Percentiles rank a stretch among this genome's conserved stretches.
Evolutionary conservation across 2,888 invertebrate species (phyloP).

Genomic region (Peribatodes rhomboidaria): DNA sequence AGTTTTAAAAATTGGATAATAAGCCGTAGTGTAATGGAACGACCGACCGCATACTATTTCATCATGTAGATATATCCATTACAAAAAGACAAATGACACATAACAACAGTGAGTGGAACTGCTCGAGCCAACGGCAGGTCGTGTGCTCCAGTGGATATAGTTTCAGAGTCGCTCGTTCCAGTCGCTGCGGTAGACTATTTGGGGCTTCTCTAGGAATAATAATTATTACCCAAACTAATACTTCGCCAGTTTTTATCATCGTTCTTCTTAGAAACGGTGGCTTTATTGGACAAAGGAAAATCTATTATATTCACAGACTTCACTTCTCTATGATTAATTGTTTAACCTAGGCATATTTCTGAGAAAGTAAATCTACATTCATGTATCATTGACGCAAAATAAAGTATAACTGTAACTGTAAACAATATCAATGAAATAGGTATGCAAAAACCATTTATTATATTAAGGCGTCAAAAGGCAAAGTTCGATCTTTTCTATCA

Average conservation of each 20-base stretch:
- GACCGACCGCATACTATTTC: background rate
- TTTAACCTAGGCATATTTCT: background rate
- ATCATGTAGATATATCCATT: background rate
- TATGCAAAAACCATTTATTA: too few species aligned
- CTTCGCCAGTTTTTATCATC: conserved; percentile 57
- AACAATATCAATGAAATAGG: too few species aligned
- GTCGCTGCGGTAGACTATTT: conserved; percentile 42
- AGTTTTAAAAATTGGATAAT: background rate
- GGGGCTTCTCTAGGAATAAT: conserved; percentile 45
- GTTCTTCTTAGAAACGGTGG: conserved; percentile 77
- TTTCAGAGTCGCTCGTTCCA: background rate
- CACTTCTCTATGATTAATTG: background rate
- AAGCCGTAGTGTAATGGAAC: conserved; percentile 1
- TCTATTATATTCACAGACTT: conserved; percentile 4
- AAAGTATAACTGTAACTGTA: too few species aligned
- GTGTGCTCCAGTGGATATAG: too few species aligned
- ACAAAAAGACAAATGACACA: background rate
- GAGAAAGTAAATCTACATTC: background rate
- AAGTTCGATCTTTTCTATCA: too few species aligned
- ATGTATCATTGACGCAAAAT: background rate
- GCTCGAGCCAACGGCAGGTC: too few species aligned
- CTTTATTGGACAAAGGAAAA: conserved; percentile 66
- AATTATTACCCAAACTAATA: conserved; percentile 62
- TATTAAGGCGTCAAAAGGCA: too few species aligned
- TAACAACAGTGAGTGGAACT: too few species aligned